These are phyloP conservation scores for Drymodes brunneopygia DNA, from an alignment of 2,113 vertebrate genomes.

Conservation along the genomic window DNA sequence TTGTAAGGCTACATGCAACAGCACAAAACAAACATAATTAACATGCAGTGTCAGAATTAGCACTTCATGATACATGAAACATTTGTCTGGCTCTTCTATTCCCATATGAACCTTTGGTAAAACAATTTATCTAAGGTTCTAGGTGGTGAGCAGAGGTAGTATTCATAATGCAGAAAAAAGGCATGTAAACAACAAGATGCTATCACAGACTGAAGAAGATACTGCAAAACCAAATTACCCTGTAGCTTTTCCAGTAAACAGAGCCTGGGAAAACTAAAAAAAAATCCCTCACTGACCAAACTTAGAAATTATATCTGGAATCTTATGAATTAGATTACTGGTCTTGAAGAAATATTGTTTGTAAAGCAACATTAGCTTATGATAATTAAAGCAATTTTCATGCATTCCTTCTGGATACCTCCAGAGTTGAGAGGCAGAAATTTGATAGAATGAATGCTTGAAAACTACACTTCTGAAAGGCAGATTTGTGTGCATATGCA, in stretches of 20 bases:
- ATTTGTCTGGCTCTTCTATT: neutral
- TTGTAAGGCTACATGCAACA: neutral
- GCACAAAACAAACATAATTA: neutral
- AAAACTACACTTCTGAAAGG: neutral
- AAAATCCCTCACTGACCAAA: neutral
- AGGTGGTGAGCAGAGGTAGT: neutral
- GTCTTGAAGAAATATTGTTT: neutral
- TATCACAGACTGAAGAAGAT: neutral
- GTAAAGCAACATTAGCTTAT: neutral
- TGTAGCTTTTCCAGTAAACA: neutral
- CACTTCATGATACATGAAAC: neutral
- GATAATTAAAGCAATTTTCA: neutral
- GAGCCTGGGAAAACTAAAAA: neutral
- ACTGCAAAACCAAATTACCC: neutral
- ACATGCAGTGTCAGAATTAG: neutral
- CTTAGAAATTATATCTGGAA: neutral
- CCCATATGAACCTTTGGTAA: neutral
- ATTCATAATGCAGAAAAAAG: neutral
- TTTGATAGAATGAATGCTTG: neutral
- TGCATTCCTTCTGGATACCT: neutral
- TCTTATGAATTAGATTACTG: neutral
- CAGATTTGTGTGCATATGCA: neutral
- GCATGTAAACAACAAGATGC: neutral
- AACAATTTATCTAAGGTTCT: neutral
- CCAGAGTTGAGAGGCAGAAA: neutral